Percentiles rank a stretch among this genome's conserved stretches.
phyloP scores from a whole-genome alignment of 2,888 invertebrate genomes.

The Trissonchulus latispiculum region DNA sequence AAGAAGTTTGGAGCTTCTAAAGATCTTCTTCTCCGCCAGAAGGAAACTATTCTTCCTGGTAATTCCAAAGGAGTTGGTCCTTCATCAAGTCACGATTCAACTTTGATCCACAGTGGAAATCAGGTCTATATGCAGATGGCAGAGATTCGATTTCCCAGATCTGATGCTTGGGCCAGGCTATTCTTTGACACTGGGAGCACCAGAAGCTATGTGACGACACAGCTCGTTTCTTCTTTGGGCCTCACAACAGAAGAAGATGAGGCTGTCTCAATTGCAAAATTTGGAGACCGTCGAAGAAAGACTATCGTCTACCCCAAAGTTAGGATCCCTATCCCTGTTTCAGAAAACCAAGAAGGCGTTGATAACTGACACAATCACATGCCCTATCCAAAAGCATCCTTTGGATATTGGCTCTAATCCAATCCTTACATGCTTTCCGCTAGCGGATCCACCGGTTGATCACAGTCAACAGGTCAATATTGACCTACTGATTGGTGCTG shows the following conservation, averaged over 20 bases:
- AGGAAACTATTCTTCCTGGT: neutral
- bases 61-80: neutral
- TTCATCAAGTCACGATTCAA: neutral
- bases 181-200: slow-evolving; percentile 6
- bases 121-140: slow-evolving; percentile 10
- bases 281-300: neutral
- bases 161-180: neutral
- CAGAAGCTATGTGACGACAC: neutral
- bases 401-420: neutral
- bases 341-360: neutral
- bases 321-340: neutral
- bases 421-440: neutral
- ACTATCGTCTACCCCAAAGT: neutral
- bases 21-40: neutral
- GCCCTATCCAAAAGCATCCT: neutral
- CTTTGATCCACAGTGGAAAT: neutral
- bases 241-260: neutral
- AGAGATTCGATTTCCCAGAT: neutral
- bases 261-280: neutral
- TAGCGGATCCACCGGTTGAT: neutral
- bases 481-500: neutral
- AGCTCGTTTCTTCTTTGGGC: neutral
- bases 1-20: neutral
- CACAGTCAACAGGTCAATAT: neutral
- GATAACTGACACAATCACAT: neutral